Percentiles rank a stretch among this genome's conserved stretches.
phyloP scores from a whole-genome alignment of 2,113 vertebrate genomes.

The Cromileptes altivelis region DNA sequence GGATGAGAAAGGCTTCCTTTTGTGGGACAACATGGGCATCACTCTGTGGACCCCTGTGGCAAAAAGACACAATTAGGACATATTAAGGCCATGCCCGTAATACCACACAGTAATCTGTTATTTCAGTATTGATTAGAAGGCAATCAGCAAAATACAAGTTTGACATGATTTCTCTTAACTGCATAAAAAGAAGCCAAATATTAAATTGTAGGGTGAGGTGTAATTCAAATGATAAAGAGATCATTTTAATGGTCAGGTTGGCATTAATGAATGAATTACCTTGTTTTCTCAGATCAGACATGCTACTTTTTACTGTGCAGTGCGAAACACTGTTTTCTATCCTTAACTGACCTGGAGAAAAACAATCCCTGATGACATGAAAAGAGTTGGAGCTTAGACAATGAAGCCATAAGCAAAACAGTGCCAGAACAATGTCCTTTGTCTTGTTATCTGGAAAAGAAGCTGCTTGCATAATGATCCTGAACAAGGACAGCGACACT shows the following conservation, averaged over 20 bases:
- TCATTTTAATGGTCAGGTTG: neutral
- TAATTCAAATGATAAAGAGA: neutral
- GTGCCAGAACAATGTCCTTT: constrained; percentile 64
- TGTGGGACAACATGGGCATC: constrained; percentile 8
- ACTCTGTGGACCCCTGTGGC: neutral
- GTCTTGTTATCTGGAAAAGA: constrained; percentile 46
- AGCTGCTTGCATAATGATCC: constrained; percentile 38
- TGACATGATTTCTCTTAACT: neutral
- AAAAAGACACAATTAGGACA: neutral
- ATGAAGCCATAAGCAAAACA: constrained; percentile 47
- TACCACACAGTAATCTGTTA: neutral
- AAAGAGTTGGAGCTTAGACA: constrained; percentile 43
- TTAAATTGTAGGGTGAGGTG: neutral
- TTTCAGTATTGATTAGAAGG: neutral
- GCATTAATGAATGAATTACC: neutral
- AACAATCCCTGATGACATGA: constrained; percentile 26
- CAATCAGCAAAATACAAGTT: neutral
- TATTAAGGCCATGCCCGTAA: neutral
- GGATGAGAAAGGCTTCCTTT: constrained; percentile 23
- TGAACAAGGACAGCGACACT: constrained; percentile 22
- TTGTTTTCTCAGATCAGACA: neutral
- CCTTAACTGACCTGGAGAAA: constrained; percentile 40
- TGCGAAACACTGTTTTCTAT: neutral
- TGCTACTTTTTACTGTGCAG: neutral
- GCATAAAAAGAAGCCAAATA: neutral